phyloP scores from a whole-genome alignment of 2,797 vertebrate species.

The Pterois miles region DNA sequence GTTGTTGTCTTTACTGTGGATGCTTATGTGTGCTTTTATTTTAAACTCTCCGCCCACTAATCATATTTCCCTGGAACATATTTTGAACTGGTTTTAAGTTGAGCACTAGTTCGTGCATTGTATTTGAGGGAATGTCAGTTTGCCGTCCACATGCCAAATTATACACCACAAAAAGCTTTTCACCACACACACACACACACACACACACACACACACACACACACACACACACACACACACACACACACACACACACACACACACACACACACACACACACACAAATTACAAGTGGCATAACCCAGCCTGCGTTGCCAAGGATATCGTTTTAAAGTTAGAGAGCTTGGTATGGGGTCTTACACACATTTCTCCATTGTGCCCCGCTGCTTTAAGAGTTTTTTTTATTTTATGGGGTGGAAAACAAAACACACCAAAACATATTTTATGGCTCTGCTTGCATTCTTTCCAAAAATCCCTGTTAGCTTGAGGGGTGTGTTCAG shows the following conservation, averaged over 20 bases:
- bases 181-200: background rate
- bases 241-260: constrained; percentile 3
- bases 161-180: constrained; percentile 24
- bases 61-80: background rate
- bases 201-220: background rate
- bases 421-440: constrained; percentile 54
- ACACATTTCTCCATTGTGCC: constrained; percentile 25
- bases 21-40: constrained; percentile 11
- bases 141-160: constrained; percentile 31
- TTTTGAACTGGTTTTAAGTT: background rate
- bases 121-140: constrained; percentile 10
- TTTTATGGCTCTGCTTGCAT: constrained; percentile 50
- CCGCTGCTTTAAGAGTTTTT: constrained; percentile 46
- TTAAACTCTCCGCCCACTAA: background rate
- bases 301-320: background rate
- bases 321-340: background rate
- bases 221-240: constrained; percentile 9
- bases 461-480: constrained; percentile 52
- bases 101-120: background rate
- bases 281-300: constrained; percentile 30
- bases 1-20: background rate
- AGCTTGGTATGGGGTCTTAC: constrained; percentile 19
- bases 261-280: background rate
- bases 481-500: constrained; percentile 23
- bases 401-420: constrained; percentile 49